Percentiles rank a stretch among this genome's conserved stretches.
Conservation (phyloP, 1,140 invertebrate species). For the Drosophila elegans region DNA sequence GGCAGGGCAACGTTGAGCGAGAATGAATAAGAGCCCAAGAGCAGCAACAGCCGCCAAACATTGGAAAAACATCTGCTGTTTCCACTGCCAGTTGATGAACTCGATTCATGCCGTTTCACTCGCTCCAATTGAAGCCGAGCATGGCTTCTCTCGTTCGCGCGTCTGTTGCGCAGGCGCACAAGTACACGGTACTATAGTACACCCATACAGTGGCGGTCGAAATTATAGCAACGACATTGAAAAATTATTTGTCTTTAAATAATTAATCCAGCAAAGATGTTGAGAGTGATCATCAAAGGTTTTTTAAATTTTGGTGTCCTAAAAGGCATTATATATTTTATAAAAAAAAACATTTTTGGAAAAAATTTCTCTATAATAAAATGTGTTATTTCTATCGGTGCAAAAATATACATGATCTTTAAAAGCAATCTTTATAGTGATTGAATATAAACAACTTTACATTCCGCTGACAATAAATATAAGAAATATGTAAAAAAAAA, state of each 20-base stretch:
- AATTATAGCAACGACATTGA: not conserved
- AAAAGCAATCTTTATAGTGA: no score
- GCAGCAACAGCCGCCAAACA: conserved; percentile 75
- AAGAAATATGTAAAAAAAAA: no score
- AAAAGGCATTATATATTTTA: no score
- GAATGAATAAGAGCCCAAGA: conserved; percentile 24
- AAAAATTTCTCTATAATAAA: no score
- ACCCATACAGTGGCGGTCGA: conserved; percentile 9
- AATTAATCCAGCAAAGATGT: not conserved
- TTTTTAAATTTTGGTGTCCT: no score
- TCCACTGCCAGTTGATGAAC: conserved; percentile 77
- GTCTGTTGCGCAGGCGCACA: conserved; percentile 82
- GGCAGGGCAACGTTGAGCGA: conserved; percentile 10
- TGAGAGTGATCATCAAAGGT: not conserved
- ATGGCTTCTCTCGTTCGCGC: conserved; percentile 39
- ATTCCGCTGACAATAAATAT: no score
- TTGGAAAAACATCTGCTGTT: conserved; percentile 79
- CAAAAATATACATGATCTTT: no score
- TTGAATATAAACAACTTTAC: no score
- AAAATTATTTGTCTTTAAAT: not conserved
- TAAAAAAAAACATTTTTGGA: no score
- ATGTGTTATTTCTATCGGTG: no score
- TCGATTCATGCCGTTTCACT: conserved; percentile 58
- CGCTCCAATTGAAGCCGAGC: conserved; percentile 6
- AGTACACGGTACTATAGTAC: conserved; percentile 43